Percentiles rank a stretch among this genome's conserved stretches.
phyloP scores from a whole-genome alignment of 2,888 invertebrate genomes.

The Tribolium freemani region DNA sequence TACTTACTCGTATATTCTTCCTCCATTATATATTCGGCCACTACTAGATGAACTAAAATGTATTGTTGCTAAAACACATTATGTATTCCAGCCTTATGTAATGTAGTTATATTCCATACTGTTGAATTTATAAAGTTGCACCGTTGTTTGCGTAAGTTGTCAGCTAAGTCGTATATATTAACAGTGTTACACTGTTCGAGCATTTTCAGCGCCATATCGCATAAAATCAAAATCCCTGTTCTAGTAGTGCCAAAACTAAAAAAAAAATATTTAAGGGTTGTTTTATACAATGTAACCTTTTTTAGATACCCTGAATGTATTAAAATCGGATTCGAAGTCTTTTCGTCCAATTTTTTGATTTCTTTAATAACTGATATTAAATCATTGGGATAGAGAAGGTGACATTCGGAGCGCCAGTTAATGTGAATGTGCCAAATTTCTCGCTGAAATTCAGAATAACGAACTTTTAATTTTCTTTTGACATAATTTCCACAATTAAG shows the following conservation, averaged over 20 bases:
- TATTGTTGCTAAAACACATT: neutral
- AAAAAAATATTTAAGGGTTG: no score
- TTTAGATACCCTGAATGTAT: constrained; percentile 10
- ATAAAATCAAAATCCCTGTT: constrained; percentile 9
- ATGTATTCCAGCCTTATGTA: neutral
- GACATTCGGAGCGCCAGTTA: neutral
- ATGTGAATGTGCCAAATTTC: neutral
- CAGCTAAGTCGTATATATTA: constrained; percentile 1
- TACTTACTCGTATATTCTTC: neutral
- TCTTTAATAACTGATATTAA: neutral
- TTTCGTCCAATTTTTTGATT: neutral
- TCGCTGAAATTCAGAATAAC: neutral
- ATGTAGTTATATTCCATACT: neutral
- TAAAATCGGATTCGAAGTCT: neutral
- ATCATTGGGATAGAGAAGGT: neutral
- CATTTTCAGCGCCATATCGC: constrained; percentile 12
- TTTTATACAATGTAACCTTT: neutral
- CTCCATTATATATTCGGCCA: neutral
- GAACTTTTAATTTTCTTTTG: neutral
- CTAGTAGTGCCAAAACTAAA: constrained; percentile 6
- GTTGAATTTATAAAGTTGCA: neutral
- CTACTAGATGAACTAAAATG: neutral
- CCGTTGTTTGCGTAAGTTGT: neutral
- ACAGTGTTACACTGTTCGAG: neutral
- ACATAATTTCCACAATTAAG: neutral